These are phyloP conservation scores for Tetranychus piercei DNA, from an alignment of 2,888 invertebrate species.

Conservation along the genomic window DNA sequence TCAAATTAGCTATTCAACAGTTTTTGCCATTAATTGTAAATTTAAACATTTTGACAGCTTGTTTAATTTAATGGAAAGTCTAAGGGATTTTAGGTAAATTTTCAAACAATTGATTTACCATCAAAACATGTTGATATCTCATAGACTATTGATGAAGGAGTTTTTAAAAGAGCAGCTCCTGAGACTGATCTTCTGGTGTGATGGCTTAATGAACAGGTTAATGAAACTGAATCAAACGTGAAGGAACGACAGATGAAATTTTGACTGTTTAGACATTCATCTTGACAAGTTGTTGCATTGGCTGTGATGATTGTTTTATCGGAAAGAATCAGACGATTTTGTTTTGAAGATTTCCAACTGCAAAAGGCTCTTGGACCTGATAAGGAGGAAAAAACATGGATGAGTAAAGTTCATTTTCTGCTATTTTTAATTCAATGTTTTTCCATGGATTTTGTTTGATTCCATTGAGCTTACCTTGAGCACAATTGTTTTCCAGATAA, in stretches of 20 bases:
- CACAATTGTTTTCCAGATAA: conserved; percentile 40
- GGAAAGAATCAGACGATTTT: conserved; percentile 12
- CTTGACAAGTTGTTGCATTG: not conserved
- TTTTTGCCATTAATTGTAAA: no score
- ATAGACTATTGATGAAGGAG: conserved; percentile 20
- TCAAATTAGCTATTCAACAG: no score
- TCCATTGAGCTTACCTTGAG: conserved; percentile 32
- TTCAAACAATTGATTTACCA: conserved; percentile 17
- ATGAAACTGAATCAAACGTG: conserved; percentile 20
- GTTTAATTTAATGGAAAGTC: no score
- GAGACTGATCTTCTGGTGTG: conserved; percentile 29
- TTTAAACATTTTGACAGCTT: no score
- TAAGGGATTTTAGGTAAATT: no score
- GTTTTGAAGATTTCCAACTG: conserved; percentile 21
- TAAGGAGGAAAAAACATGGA: not conserved
- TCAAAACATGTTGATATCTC: conserved; percentile 25
- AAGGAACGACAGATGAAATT: conserved; percentile 13
- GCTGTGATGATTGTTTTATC: not conserved
- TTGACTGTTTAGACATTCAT: conserved; percentile 7
- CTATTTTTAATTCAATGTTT: not conserved
- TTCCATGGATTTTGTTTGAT: no score
- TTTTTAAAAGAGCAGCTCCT: conserved; percentile 13
- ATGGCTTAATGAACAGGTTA: conserved; percentile 34
- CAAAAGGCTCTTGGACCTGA: conserved; percentile 25
- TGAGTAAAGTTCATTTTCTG: not conserved